Conservation (phyloP, 2,888 invertebrate genomes). For the Scaptomyza cyrtandrae region DNA sequence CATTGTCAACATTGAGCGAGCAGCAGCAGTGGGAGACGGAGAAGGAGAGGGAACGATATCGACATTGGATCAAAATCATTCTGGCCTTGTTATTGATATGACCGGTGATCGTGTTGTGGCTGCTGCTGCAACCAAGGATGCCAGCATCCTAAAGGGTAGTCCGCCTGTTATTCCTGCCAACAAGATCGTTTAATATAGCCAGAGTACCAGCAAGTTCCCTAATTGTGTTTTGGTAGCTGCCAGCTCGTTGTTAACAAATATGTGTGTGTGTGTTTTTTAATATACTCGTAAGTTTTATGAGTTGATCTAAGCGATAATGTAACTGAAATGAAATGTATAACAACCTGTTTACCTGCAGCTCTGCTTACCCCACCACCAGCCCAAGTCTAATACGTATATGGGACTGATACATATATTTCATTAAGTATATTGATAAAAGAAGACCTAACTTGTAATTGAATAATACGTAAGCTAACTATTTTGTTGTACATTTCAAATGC, state of each 20-base stretch:
- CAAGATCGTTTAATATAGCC: slow-evolving; percentile 33
- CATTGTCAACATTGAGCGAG: slow-evolving; percentile 41
- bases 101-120: slow-evolving; percentile 50
- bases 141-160: slow-evolving; percentile 56
- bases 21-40: slow-evolving; percentile 6
- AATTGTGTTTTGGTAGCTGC: slow-evolving; percentile 24
- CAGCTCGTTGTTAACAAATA: slow-evolving; percentile 30
- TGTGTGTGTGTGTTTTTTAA: slow-evolving; percentile 14
- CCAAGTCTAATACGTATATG: background rate
- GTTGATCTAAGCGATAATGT: slow-evolving; percentile 12
- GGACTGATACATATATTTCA: slow-evolving; percentile 5
- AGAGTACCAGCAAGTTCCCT: slow-evolving; percentile 15
- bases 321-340: slow-evolving; percentile 20
- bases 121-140: slow-evolving; percentile 51
- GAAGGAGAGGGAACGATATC: slow-evolving; percentile 1
- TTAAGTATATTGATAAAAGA: slow-evolving; percentile 5
- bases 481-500: slow-evolving; percentile 8
- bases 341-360: slow-evolving; percentile 29
- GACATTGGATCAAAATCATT: slow-evolving; percentile 5
- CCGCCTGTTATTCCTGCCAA: slow-evolving; percentile 3
- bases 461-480: slow-evolving; percentile 22
- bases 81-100: slow-evolving; percentile 48
- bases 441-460: slow-evolving; percentile 4
- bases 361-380: slow-evolving; percentile 21
- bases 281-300: slow-evolving; percentile 49